A percentile compares a stretch with the other conserved stretches of the same genome.
Evolutionary conservation across 2,888 invertebrate genomes (phyloP).

Genomic region (Lamellibrachia satsuma): DNA sequence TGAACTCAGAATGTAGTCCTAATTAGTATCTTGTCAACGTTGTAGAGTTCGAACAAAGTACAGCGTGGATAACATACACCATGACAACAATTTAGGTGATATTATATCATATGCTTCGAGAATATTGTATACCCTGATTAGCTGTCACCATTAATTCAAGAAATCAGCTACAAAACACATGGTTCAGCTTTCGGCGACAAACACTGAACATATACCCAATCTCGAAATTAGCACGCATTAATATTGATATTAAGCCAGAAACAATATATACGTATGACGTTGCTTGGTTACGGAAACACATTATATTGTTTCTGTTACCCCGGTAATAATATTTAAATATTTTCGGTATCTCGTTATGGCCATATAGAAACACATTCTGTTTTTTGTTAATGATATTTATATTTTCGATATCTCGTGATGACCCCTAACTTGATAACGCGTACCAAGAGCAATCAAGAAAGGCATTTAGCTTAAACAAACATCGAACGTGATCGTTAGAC

Average conservation of each 20-base stretch:
- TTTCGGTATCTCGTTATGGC: no score
- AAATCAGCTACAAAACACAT: no score
- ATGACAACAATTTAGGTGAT: background rate
- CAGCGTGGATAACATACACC: background rate
- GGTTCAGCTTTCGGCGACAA: no score
- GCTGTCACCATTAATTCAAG: background rate
- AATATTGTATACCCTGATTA: background rate
- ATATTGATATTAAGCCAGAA: no score
- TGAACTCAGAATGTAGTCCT: background rate
- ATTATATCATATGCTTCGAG: background rate
- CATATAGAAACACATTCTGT: background rate
- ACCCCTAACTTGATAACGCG: background rate
- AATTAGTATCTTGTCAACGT: background rate
- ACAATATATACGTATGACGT: no score
- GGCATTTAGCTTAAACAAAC: background rate
- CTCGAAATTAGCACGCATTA: no score
- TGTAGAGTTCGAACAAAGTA: background rate
- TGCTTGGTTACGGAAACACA: no score
- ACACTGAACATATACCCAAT: no score
- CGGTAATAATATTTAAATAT: no score
- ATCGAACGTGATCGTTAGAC: background rate
- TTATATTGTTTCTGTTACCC: no score
- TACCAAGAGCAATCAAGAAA: background rate
- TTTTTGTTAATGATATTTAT: background rate
- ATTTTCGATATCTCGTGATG: background rate